Base-by-base conservation (phyloP, 2,113 vertebrate genomes). In the Trinectes maculatus region DNA sequence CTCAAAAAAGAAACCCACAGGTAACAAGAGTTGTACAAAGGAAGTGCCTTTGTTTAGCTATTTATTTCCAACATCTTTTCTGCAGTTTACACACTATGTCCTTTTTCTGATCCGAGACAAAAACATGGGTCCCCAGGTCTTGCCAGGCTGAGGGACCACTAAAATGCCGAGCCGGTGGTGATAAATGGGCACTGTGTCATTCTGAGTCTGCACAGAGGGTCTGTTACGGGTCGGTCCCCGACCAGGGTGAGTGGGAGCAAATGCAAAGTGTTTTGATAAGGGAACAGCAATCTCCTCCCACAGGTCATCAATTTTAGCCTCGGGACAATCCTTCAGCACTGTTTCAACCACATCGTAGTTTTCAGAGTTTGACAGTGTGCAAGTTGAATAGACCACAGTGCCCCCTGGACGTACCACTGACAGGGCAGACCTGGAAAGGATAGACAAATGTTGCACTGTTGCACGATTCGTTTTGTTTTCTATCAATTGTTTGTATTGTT, bases 101-200 rank as follows among this genome's bases (percentile, higher is more conserved):
- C n/a, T 73, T 89, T 93, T 97, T 86, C 86, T 92, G 78, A 98
- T 71, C 77, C 94, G 95, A 65, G 95, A 93, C 60, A 98, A 47
- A 16, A 95, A 99, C 97, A 98, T 98, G 1, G 98, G 97, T 10
- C 97, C 96, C 97, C 98, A 98, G 0, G 94, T 87, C 84, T 84
- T 94, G 16, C 92, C 93, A 0, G 86, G 86, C 63, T 93, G 89
- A 26, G 98, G 96, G 68, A 98, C 90, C 31, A 97, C 95, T 80
- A 98, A 84, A 29, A 96, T 90, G 1, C 95, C 95, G 16, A 93
- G 90, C 33, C 85, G 89, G 1, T 21, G 65, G 34, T 12, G 55
- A 57, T 57, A 49, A 54, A 51, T 46, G 54, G 83, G 59, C 36
- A 52, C 36, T 7, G 28, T 10, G 33, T 24, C 15, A 3, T 16